phyloP scores from a whole-genome alignment of 2,888 invertebrate genomes.

The Geophilus truncorum region DNA sequence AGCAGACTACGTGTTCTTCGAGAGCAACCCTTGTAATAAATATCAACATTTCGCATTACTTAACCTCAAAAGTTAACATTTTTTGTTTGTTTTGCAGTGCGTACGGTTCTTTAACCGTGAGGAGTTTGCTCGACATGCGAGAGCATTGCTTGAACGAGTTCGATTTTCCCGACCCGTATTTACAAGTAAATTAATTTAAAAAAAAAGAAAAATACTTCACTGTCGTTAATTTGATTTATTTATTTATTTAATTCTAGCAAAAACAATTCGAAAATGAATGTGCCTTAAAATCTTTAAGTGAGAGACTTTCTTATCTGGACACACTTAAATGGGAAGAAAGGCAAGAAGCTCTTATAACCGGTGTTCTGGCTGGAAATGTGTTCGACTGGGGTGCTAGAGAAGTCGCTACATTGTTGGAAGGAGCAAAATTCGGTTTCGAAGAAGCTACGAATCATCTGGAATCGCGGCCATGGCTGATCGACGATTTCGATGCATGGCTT shows the following conservation, averaged over 20 bases:
- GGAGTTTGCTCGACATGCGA: constrained; percentile 83
- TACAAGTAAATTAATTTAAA: constrained; percentile 52
- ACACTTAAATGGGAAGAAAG: constrained; percentile 53
- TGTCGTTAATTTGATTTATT: background rate
- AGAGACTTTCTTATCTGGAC: constrained; percentile 66
- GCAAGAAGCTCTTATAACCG: constrained; percentile 47
- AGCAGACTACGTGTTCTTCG: constrained; percentile 68
- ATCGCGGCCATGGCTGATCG: constrained; percentile 84
- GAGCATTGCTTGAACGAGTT: constrained; percentile 85
- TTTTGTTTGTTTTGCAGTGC: constrained; percentile 51
- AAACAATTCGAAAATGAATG: constrained; percentile 80
- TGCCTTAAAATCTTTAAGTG: constrained; percentile 65
- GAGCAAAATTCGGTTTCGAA: constrained; percentile 68
- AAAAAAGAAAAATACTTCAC: background rate
- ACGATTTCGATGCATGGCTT: constrained; percentile 79
- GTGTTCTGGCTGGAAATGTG: constrained; percentile 76
- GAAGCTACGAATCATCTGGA: constrained; percentile 79
- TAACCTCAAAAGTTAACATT: constrained; percentile 25
- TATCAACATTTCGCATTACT: background rate
- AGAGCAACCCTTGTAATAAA: constrained; percentile 70
- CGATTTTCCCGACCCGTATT: constrained; percentile 82
- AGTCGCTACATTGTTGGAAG: constrained; percentile 75
- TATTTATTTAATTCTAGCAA: constrained; percentile 55
- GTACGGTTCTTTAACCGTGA: constrained; percentile 76
- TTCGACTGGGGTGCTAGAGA: constrained; percentile 98